Percentiles rank a stretch among this genome's conserved stretches.
These are phyloP conservation scores for Drosophila persimilis DNA, from an alignment of 1,140 invertebrate species.

Conservation along the genomic window DNA sequence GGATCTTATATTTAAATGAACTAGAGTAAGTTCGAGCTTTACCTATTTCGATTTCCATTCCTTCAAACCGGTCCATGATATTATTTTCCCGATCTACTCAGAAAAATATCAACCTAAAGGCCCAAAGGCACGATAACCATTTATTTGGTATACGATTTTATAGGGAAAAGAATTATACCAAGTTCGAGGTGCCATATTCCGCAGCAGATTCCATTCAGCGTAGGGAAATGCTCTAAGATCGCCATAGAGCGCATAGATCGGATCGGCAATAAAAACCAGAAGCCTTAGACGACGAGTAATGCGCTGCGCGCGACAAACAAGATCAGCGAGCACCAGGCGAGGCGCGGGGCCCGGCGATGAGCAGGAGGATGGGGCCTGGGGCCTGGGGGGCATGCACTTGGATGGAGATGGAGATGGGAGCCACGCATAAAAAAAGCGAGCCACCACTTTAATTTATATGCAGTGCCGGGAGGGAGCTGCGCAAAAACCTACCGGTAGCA, in stretches of 20 bases:
- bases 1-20: no score
- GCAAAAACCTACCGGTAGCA: conserved; percentile 82
- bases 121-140: no score
- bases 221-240: conserved; percentile 54
- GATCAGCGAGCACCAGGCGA: conserved; percentile 69
- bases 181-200: no score
- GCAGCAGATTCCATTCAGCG: conserved; percentile 12
- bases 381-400: background rate
- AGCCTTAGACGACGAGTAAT: conserved; percentile 71
- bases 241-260: conserved; percentile 49
- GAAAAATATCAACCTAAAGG: no score
- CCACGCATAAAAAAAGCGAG: conserved; percentile 56
- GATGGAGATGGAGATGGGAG: conserved; percentile 10
- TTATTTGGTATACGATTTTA: no score
- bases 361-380: background rate
- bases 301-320: conserved; percentile 77
- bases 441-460: conserved; percentile 72
- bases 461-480: conserved; percentile 32
- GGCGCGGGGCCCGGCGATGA: conserved; percentile 10
- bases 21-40: no score
- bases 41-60: no score
- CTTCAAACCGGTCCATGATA: no score
- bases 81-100: no score
- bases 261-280: conserved; percentile 67
- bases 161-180: no score